Evolutionary conservation across 1,140 invertebrate species (phyloP).

Genomic region (Melitaea cinxia): DNA sequence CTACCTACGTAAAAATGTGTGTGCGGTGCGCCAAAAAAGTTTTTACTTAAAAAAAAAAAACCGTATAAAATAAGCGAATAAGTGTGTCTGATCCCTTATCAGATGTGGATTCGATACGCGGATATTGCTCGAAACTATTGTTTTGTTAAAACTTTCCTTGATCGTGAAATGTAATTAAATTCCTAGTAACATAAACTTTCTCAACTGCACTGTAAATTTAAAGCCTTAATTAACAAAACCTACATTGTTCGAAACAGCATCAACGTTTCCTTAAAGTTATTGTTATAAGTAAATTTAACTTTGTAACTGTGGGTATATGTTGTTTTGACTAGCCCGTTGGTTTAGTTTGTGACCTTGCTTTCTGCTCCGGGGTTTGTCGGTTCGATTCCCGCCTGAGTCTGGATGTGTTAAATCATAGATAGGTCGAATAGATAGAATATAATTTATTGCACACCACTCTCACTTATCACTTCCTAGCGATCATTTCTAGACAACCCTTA

Average conservation of each 20-base stretch:
- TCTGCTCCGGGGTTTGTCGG: too few relatives aligned
- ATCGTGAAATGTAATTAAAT: constrained; percentile 35
- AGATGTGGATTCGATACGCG: constrained; percentile 34
- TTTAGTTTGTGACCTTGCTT: neutral
- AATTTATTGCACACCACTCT: too few relatives aligned
- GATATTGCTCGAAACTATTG: constrained; percentile 38
- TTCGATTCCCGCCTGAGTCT: too few relatives aligned
- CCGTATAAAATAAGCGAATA: neutral
- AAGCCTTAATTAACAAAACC: neutral
- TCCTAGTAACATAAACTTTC: constrained; percentile 27
- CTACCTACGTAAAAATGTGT: too few relatives aligned
- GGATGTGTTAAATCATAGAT: too few relatives aligned
- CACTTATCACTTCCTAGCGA: too few relatives aligned
- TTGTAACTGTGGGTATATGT: neutral
- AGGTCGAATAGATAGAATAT: too few relatives aligned
- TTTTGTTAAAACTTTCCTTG: constrained; percentile 44
- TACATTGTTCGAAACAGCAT: neutral
- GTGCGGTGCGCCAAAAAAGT: neutral
- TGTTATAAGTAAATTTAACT: neutral
- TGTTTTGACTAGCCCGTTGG: neutral
- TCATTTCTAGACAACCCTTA: too few relatives aligned
- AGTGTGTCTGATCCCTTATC: constrained; percentile 10
- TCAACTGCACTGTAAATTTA: neutral
- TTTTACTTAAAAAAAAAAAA: neutral
- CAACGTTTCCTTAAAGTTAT: neutral